Evolutionary conservation across 2,797 vertebrate genomes (phyloP).

Genomic region (Alauda arvensis): DNA sequence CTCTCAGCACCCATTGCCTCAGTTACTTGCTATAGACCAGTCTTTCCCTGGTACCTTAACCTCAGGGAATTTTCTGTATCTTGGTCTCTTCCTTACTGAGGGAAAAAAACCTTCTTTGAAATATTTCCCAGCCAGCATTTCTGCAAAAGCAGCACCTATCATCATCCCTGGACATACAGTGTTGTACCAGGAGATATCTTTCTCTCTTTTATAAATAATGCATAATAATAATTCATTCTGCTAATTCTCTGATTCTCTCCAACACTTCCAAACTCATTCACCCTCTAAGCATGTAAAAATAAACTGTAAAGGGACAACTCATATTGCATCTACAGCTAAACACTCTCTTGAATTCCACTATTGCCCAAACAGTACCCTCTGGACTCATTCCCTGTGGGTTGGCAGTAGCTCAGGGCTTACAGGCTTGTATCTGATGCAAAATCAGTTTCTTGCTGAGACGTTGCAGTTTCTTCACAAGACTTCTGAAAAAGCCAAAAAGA

Average conservation of each 20-base stretch:
- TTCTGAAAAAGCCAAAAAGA: background rate
- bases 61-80: background rate
- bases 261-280: background rate
- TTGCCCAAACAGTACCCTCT: background rate
- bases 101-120: background rate
- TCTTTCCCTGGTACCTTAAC: background rate
- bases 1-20: background rate
- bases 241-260: background rate
- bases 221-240: background rate
- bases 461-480: background rate
- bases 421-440: background rate
- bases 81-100: background rate
- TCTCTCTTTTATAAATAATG: background rate
- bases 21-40: background rate
- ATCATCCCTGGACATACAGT: background rate
- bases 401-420: background rate
- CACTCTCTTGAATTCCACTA: background rate
- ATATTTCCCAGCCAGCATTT: background rate
- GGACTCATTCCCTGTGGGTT: background rate
- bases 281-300: conserved; percentile 1
- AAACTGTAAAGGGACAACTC: conserved; percentile 33
- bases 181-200: background rate
- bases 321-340: background rate
- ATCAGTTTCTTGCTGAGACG: background rate
- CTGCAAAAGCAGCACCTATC: background rate